Evolutionary conservation across 2,797 vertebrate species (phyloP).

Genomic region (Alca torda): DNA sequence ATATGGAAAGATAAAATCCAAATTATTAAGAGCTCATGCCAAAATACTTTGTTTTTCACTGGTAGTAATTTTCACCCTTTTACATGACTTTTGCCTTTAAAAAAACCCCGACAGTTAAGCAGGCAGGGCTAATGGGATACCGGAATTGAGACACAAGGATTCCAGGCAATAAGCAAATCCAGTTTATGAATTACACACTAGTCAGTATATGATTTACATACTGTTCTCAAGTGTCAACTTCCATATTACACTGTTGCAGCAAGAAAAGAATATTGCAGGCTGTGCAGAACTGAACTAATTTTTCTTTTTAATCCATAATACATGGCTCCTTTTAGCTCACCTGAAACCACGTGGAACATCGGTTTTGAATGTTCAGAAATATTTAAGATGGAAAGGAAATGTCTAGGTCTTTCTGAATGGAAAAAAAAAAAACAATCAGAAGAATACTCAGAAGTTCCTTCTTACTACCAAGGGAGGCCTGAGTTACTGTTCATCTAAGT

Average conservation of each 20-base stretch:
- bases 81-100: not conserved
- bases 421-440: not conserved
- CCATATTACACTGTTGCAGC: not conserved
- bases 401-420: not conserved
- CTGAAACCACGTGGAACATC: not conserved
- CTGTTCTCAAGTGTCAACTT: not conserved
- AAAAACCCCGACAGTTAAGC: constrained; percentile 24
- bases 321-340: constrained; percentile 12
- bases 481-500: not conserved
- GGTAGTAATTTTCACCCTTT: not conserved
- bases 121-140: constrained; percentile 13
- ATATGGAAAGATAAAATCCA: constrained; percentile 57
- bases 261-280: not conserved
- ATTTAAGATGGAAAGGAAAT: not conserved
- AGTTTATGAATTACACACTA: not conserved
- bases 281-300: not conserved
- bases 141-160: constrained; percentile 51
- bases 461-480: not conserved
- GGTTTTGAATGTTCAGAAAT: not conserved
- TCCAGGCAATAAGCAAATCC: constrained; percentile 39
- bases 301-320: not conserved
- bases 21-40: constrained; percentile 21
- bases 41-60: constrained; percentile 16
- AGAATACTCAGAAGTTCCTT: constrained; percentile 1
- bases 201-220: not conserved